phyloP scores from a whole-genome alignment of 1,140 invertebrate genomes.

The Pogonomyrmex californicus region DNA sequence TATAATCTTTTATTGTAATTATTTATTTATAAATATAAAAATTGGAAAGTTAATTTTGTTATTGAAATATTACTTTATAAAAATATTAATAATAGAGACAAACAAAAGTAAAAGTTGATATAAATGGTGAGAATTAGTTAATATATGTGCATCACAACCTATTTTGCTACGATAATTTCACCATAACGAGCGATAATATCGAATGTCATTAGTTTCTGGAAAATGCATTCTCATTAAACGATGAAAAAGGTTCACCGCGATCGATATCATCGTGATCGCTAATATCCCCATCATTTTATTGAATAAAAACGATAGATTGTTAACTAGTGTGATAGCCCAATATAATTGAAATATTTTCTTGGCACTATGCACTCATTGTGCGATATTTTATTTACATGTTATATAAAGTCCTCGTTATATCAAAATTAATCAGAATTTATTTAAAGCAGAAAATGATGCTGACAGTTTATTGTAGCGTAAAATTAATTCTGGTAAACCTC shows the following conservation, averaged over 20 bases:
- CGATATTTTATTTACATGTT: background rate
- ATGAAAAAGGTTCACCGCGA: constrained; percentile 16
- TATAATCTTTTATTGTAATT: background rate
- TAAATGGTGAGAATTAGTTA: constrained; percentile 1
- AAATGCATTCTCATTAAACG: constrained; percentile 48
- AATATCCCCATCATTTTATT: background rate
- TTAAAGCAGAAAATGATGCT: background rate
- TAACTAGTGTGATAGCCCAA: constrained; percentile 15
- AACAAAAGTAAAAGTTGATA: background rate
- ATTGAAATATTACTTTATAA: background rate
- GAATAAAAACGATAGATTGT: constrained; percentile 44
- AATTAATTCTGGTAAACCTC: background rate
- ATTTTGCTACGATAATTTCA: constrained; percentile 35
- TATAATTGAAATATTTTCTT: constrained; percentile 14
- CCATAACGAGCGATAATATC: constrained; percentile 10
- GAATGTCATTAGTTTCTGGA: constrained; percentile 20
- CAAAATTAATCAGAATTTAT: background rate
- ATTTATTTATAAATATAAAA: background rate
- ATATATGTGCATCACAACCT: background rate
- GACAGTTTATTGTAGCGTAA: background rate
- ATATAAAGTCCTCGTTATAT: background rate
- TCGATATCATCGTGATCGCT: background rate
- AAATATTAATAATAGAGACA: background rate
- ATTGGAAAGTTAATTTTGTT: background rate
- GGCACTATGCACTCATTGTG: background rate